Evolutionary conservation across 2,888 invertebrate genomes (phyloP).

Genomic region (Dastarcus helophoroides): DNA sequence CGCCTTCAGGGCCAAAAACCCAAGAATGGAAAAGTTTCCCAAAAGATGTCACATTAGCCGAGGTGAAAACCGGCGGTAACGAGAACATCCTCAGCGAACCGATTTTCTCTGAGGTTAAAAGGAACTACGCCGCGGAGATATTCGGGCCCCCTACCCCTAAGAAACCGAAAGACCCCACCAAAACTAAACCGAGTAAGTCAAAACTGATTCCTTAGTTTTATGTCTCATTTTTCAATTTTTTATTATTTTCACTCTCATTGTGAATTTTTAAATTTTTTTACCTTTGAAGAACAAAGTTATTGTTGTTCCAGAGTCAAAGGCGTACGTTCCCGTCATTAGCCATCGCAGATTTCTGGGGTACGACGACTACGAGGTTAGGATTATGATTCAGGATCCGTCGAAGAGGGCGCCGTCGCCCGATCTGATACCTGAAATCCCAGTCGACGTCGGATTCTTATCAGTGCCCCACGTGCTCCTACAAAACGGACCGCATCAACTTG

Average conservation of each 20-base stretch:
- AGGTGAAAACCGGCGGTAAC: constrained; percentile 59
- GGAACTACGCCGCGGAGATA: constrained; percentile 39
- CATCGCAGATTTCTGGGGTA: constrained; percentile 40
- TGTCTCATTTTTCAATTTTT: neutral
- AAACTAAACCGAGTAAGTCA: constrained; percentile 13
- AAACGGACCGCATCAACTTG: constrained; percentile 58
- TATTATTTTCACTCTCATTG: neutral
- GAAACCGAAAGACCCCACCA: constrained; percentile 28
- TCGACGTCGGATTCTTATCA: constrained; percentile 35
- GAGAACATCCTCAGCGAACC: constrained; percentile 54
- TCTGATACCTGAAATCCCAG: too few species aligned
- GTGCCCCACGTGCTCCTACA: constrained; percentile 40
- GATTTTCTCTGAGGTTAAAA: constrained; percentile 42
- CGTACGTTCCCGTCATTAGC: constrained; percentile 32
- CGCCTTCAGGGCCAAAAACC: constrained; percentile 27
- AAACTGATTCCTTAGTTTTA: neutral
- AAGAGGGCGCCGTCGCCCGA: too few species aligned
- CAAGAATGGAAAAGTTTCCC: constrained; percentile 31
- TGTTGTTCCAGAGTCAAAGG: constrained; percentile 6
- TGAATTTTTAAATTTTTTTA: neutral
- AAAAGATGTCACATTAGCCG: constrained; percentile 62
- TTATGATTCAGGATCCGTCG: constrained; percentile 49
- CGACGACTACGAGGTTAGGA: constrained; percentile 49
- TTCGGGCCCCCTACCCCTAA: constrained; percentile 40
- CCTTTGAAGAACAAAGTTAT: neutral